A percentile compares a stretch with the other conserved stretches of the same genome.
phyloP scores from a whole-genome alignment of 1,140 invertebrate genomes.

The Ridgeia piscesae region DNA sequence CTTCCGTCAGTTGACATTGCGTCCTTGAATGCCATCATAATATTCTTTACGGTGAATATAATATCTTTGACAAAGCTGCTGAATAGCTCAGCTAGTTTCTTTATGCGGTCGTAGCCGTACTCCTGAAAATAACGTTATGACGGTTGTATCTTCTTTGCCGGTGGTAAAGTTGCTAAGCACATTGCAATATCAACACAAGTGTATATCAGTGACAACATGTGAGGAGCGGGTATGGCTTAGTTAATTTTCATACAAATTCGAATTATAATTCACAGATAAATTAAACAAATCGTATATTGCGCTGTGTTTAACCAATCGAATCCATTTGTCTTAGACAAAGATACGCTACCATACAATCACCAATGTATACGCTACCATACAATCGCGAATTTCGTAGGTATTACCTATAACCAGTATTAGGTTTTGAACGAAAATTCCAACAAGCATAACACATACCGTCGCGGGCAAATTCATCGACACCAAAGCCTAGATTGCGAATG shows the following conservation, averaged over 20 bases:
- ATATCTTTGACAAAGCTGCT: background rate
- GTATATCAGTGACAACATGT: background rate
- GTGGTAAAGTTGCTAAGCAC: background rate
- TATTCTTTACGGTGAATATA: background rate
- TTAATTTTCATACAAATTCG: background rate
- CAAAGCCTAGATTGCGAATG: too few relatives aligned
- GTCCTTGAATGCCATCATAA: background rate
- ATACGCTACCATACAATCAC: background rate
- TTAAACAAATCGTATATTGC: background rate
- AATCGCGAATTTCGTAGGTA: background rate
- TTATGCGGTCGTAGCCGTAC: background rate
- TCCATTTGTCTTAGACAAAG: too few relatives aligned
- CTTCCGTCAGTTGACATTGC: background rate
- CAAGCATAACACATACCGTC: background rate
- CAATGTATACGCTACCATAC: background rate
- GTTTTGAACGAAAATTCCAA: background rate
- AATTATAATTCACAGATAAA: background rate
- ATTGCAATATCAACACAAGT: background rate
- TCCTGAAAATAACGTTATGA: background rate
- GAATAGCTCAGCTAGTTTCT: background rate
- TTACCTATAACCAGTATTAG: background rate
- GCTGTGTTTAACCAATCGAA: background rate
- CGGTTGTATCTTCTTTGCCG: background rate
- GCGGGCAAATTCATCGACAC: background rate
- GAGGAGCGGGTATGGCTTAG: background rate